Percentiles rank a stretch among this genome's conserved stretches.
phyloP scores from a whole-genome alignment of 2,797 vertebrate genomes.

The Chloroceryle amazona region DNA sequence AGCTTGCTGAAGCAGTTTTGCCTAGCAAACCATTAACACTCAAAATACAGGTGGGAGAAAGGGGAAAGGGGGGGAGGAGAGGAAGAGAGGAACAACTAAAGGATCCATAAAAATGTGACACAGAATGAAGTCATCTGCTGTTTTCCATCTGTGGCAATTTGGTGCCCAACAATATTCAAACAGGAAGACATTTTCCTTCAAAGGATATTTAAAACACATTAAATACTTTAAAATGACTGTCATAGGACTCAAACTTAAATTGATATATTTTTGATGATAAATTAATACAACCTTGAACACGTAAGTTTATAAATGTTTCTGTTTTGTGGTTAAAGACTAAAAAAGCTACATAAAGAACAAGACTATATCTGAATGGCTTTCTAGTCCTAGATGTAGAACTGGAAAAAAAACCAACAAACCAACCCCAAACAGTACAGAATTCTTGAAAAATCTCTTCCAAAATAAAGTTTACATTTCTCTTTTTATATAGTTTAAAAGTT shows the following conservation, averaged over 20 bases:
- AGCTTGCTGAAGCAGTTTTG: background rate
- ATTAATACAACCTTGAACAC: background rate
- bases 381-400: background rate
- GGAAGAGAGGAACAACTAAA: background rate
- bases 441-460: background rate
- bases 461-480: background rate
- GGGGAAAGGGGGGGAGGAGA: background rate
- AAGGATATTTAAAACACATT: background rate
- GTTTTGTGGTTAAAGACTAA: background rate
- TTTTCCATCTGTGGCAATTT: background rate
- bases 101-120: background rate
- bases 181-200: background rate
- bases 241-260: background rate
- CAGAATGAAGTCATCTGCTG: background rate
- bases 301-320: background rate
- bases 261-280: background rate
- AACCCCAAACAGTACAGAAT: background rate
- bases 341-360: background rate
- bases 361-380: background rate
- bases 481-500: background rate
- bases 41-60: background rate
- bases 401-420: background rate
- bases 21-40: background rate
- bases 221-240: background rate
- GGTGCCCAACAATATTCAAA: background rate